Evolutionary conservation across 2,797 vertebrate genomes (phyloP), one percentile per base, ranked within the genome.

Genomic region (Lutjanus argentimaculatus): DNA sequence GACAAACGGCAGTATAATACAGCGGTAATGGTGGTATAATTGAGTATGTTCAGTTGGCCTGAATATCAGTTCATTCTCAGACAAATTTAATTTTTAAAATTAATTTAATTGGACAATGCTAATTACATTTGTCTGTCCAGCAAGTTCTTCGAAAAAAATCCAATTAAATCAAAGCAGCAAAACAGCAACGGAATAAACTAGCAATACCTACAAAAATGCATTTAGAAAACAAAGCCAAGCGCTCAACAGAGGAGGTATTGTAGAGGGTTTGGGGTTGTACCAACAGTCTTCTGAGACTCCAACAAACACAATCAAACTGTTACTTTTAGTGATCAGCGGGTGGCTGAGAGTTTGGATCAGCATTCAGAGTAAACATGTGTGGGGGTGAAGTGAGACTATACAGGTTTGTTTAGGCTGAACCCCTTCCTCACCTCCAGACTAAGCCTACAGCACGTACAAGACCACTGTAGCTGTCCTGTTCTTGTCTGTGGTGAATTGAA

Each of bases 211-310:
- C 36, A 85, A 91, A 92, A 86, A 85, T 59, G 73, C 52, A 79
- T 77, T 71, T 46, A 82, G 51, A 77, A 88, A 85, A 85, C 79
- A 91, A 85, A 86, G 77, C 73, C 64, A 81, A 86, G 77, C 40
- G 15, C 78, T 85, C 42, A 83, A 90, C 74, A 89, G 87, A 88
- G 86, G 83, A 84, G 92, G 90, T 89, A 90, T 90, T 93, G 85
- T 87, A 75, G 59, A 90, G 68, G 52, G 67, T 57, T 89, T 90
- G 82, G 82, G 89, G 83, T 91, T 87, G 82, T 85, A 88, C 85
- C 88, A 92, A 77, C 75, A 67, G 65, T 76, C 73, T 87, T 85
- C 56, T 86, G 77, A 91, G 85, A 85, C 68, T 76, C 58, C 79
- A 74, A 85, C 80, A 85, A 82, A 89, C 80, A 87, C 70, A 92